Percentiles rank a stretch among this genome's conserved stretches.
phyloP scores from a whole-genome alignment of 1,140 invertebrate genomes.

The Sweltsa coloradensis region DNA sequence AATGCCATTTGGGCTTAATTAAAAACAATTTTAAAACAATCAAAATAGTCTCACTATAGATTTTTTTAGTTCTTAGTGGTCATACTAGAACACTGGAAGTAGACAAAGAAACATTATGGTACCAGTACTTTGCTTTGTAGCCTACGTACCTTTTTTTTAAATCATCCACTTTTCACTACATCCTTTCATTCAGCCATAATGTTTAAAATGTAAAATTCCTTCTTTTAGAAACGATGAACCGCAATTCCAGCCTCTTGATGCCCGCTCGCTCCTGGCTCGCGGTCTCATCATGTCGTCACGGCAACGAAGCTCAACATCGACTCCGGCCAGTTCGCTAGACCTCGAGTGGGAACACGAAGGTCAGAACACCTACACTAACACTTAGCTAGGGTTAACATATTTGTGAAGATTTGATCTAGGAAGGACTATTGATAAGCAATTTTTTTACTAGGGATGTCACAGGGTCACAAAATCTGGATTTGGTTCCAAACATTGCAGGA shows the following conservation, averaged over 20 bases:
- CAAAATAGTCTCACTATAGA: too few species aligned
- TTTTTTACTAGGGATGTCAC: background rate
- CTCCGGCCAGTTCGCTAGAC: conserved; percentile 40
- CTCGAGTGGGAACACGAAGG: conserved; percentile 47
- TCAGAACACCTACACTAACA: conserved; percentile 10
- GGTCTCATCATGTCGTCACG: conserved; percentile 10
- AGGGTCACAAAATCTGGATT: background rate
- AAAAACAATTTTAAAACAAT: too few species aligned
- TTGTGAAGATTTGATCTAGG: background rate
- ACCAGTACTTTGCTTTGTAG: too few species aligned
- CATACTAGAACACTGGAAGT: too few species aligned
- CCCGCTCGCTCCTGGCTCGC: conserved; percentile 30
- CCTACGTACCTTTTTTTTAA: background rate
- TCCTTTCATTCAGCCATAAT: background rate
- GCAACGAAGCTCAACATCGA: conserved; percentile 22
- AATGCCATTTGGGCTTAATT: too few species aligned
- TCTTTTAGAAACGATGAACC: conserved; percentile 3
- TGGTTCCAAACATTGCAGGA: background rate
- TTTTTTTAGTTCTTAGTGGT: too few species aligned
- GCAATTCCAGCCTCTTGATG: conserved; percentile 36
- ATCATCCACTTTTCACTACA: background rate
- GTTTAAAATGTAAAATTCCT: background rate
- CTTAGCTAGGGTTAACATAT: background rate
- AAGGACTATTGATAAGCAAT: background rate
- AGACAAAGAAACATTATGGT: too few species aligned